A percentile compares a stretch with the other conserved stretches of the same genome.
phyloP scores from a whole-genome alignment of 2,797 vertebrate species.

The Megalops cyprinoides region DNA sequence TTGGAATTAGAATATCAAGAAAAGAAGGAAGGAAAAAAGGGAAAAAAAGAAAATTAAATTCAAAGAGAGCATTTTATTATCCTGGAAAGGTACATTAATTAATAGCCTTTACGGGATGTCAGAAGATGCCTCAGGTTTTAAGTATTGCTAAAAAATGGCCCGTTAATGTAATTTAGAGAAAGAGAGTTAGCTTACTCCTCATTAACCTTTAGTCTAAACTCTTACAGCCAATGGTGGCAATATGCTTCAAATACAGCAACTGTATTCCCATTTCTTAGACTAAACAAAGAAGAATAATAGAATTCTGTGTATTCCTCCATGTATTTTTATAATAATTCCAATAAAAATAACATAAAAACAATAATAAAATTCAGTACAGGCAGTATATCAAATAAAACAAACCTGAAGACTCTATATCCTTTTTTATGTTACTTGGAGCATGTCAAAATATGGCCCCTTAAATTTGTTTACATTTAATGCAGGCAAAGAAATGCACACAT shows the following conservation, averaged over 20 bases:
- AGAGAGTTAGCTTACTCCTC: slow-evolving; percentile 40
- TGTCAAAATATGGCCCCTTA: background rate
- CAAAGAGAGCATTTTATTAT: slow-evolving; percentile 82
- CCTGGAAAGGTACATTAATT: slow-evolving; percentile 81
- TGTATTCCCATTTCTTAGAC: slow-evolving; percentile 29
- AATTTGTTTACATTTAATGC: slow-evolving; percentile 49
- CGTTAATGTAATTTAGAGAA: slow-evolving; percentile 46
- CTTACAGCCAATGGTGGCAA: slow-evolving; percentile 32
- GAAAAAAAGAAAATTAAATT: slow-evolving; percentile 66
- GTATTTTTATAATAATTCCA: background rate
- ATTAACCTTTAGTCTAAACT: slow-evolving; percentile 48
- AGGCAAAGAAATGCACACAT: slow-evolving; percentile 51
- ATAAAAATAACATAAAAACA: background rate
- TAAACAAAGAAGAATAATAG: slow-evolving; percentile 15
- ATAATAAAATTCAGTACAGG: background rate
- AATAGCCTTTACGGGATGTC: slow-evolving; percentile 72
- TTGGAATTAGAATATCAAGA: slow-evolving; percentile 68
- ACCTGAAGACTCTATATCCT: background rate
- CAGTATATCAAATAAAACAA: background rate
- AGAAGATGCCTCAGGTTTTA: slow-evolving; percentile 66
- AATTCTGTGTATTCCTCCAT: slow-evolving; percentile 14
- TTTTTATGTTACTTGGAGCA: background rate
- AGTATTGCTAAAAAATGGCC: slow-evolving; percentile 61
- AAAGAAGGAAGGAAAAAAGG: slow-evolving; percentile 50
- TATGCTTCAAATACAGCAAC: slow-evolving; percentile 20